Evolutionary conservation across 2,888 invertebrate genomes (phyloP).

Genomic region (Ommatoiulus sabulosus): DNA sequence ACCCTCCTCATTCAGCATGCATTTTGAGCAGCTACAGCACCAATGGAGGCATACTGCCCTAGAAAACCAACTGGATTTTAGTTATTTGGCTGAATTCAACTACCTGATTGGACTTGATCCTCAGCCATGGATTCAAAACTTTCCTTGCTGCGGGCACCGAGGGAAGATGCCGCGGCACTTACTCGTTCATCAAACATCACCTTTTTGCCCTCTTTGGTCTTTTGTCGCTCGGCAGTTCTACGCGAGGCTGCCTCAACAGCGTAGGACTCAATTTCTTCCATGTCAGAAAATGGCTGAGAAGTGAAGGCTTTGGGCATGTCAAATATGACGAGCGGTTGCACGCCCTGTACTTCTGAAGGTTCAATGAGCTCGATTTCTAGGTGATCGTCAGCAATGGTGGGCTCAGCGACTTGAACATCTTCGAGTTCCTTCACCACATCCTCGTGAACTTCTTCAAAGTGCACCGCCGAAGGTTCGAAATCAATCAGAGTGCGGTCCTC

Average conservation of each 20-base stretch:
- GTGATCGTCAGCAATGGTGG: conserved; percentile 4
- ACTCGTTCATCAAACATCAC: conserved; percentile 33
- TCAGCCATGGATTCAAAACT: conserved; percentile 37
- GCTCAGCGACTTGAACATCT: conserved; percentile 5
- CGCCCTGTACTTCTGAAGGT: conserved; percentile 54
- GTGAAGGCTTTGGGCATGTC: neutral
- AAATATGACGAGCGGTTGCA: conserved; percentile 46
- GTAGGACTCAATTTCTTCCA: neutral
- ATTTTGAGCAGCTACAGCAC: neutral
- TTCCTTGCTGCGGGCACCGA: neutral
- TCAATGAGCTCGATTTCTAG: conserved; percentile 46
- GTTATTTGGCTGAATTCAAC: conserved; percentile 38
- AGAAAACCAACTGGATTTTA: conserved; percentile 22
- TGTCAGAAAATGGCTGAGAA: neutral
- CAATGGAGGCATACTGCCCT: neutral
- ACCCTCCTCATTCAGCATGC: neutral
- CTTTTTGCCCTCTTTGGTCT: conserved; percentile 7
- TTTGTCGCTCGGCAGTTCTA: neutral
- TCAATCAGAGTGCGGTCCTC: neutral
- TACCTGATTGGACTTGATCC: neutral
- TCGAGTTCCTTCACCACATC: conserved; percentile 50
- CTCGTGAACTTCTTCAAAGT: conserved; percentile 54
- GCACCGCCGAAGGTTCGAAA: conserved; percentile 48
- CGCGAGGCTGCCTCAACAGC: neutral
- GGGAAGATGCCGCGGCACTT: conserved; percentile 14